Base-by-base conservation (phyloP, 2,797 vertebrate genomes). In the Sylvia borin region DNA sequence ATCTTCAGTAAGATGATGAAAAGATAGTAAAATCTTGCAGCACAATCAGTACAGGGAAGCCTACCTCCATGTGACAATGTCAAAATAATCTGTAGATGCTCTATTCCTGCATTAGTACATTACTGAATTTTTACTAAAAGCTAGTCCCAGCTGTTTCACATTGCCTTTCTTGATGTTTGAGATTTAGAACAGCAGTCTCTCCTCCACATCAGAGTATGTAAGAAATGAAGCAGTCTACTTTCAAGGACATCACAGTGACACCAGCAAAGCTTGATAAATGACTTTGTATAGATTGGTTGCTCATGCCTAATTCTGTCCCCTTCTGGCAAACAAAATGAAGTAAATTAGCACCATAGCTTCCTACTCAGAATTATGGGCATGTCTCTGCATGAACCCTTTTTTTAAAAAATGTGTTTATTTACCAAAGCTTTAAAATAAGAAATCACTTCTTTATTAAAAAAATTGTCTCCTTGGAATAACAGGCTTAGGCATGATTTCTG, bases 391-490 rank as follows among this genome's bases (percentile, higher is more conserved):
- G 62, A 97, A 93, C 71, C 12, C 8, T 8, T 34, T 51, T 71
- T 40, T 40, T 40, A n/a, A n/a, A n/a, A n/a, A 65, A 73, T 88
- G 88, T 82, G 58, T 95, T 95, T 98, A 87, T 97, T 97, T 97
- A 97, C 91, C 84, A 96, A 96, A 87, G 89, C 36, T 91, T 96
- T 97, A 97, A 97, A 97, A 97, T 97, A 97, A 96, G 82, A 97
- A 97, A 97, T 96, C 53, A 85, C 66, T 97, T 98, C 76, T 96
- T 97, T 90, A 95, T 87, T 92, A 90, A 96, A 94, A 97, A 97
- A 96, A 95, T 89, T 94, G 62, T 95, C 91, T 97, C 85, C 95
- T 93, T 97, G 90, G 84, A 97, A 97, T 97, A 98, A 97, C 88
- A 93, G 92, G 54, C 77, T 95, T 96, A 89, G 80, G 72, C 67